Conservation (phyloP, 2,113 vertebrate species). For the Recurvirostra avosetta region DNA sequence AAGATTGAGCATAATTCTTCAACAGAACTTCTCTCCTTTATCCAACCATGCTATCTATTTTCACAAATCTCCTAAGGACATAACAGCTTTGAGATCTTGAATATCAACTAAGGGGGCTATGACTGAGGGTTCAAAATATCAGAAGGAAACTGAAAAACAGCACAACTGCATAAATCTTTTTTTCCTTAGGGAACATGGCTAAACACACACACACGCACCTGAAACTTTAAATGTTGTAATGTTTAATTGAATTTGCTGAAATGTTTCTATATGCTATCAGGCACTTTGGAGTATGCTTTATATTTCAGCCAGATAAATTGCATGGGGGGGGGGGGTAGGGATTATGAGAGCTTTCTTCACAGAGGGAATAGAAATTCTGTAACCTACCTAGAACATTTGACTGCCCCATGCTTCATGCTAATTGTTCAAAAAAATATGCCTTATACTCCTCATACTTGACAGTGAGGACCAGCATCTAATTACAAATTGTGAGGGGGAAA, state of each 20-base stretch:
- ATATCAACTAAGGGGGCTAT: not conserved
- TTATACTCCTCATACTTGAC: not conserved
- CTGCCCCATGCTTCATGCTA: not conserved
- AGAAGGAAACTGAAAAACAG: not conserved
- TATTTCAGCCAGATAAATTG: not conserved
- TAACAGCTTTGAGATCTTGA: not conserved
- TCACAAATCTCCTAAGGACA: not conserved
- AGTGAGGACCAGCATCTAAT: not conserved
- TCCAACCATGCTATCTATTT: not conserved
- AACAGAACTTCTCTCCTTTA: not conserved
- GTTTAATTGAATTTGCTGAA: not conserved
- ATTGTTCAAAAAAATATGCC: not conserved
- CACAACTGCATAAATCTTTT: not conserved
- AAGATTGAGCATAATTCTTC: not conserved
- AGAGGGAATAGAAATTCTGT: not conserved
- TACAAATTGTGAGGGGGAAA: not conserved
- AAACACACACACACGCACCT: not conserved
- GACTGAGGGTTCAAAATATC: not conserved
- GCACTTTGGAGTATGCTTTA: not conserved
- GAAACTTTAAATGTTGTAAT: not conserved
- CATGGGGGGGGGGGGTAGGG: not conserved
- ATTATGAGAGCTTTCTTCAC: not conserved
- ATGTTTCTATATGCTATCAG: not conserved
- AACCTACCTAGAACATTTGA: not conserved
- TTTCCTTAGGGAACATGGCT: not conserved